These are phyloP conservation scores for Leiothrix lutea DNA, from an alignment of 2,113 vertebrate species.

Conservation along the genomic window DNA sequence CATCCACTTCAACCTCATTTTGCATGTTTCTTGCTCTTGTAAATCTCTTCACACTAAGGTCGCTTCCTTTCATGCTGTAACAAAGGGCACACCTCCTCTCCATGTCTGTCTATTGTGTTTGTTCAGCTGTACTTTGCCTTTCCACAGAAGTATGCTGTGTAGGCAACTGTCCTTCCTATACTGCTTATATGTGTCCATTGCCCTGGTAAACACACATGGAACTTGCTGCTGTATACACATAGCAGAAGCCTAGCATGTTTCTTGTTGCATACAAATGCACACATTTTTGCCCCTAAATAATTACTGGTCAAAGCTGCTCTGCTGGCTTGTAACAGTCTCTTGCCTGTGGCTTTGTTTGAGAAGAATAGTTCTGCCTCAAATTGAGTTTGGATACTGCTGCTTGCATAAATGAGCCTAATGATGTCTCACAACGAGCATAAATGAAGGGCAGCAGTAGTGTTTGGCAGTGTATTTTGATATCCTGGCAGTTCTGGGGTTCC, in stretches of 20 bases:
- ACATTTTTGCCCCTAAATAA: neutral
- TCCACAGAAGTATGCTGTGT: neutral
- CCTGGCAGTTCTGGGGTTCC: neutral
- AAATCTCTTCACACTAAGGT: neutral
- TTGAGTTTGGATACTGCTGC: neutral
- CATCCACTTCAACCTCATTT: neutral
- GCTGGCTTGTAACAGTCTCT: neutral
- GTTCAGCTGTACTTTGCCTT: neutral
- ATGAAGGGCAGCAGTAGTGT: neutral
- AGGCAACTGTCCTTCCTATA: neutral
- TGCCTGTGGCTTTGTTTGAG: constrained; percentile 25
- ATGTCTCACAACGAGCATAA: neutral
- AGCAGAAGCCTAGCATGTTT: neutral
- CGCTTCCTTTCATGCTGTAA: neutral
- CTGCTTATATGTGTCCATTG: accelerated
- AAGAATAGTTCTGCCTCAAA: neutral
- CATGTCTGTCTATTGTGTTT: accelerated
- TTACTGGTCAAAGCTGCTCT: neutral
- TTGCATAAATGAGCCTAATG: neutral
- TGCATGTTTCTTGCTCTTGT: neutral
- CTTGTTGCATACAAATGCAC: neutral
- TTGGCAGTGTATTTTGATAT: neutral
- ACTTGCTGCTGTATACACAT: neutral
- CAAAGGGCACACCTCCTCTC: neutral
- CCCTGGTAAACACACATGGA: neutral